Conservation (phyloP, 2,113 vertebrate genomes). For the Tragelaphus imberbis region DNA sequence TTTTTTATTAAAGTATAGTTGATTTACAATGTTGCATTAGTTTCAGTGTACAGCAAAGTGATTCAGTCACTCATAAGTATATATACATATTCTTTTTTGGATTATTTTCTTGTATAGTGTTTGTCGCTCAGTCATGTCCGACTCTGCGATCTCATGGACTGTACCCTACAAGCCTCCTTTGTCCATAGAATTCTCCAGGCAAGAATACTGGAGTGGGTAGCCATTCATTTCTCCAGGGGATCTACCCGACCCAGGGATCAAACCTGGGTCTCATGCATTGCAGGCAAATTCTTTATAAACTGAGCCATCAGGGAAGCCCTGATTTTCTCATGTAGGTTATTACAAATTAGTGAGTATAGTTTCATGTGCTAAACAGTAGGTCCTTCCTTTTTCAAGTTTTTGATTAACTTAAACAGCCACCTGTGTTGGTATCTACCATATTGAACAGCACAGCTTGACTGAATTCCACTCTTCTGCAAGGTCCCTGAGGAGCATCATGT, state of each 20-base stretch:
- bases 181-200: background rate
- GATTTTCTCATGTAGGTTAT: background rate
- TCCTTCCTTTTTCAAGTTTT: background rate
- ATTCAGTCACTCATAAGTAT: background rate
- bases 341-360: background rate
- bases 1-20: background rate
- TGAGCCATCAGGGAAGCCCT: background rate
- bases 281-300: background rate
- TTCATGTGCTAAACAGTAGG: background rate
- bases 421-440: background rate
- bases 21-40: background rate
- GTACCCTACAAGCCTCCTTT: background rate
- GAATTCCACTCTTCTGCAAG: background rate
- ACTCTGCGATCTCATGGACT: background rate
- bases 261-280: background rate
- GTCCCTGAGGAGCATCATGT: background rate
- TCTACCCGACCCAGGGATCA: background rate
- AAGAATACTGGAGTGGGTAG: background rate
- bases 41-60: background rate
- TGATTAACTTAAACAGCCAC: background rate
- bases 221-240: background rate
- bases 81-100: background rate
- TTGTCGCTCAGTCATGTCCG: background rate
- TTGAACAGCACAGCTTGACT: background rate
- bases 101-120: background rate